Conservation (phyloP, 2,888 invertebrate genomes). For the Orgyia antiqua region DNA sequence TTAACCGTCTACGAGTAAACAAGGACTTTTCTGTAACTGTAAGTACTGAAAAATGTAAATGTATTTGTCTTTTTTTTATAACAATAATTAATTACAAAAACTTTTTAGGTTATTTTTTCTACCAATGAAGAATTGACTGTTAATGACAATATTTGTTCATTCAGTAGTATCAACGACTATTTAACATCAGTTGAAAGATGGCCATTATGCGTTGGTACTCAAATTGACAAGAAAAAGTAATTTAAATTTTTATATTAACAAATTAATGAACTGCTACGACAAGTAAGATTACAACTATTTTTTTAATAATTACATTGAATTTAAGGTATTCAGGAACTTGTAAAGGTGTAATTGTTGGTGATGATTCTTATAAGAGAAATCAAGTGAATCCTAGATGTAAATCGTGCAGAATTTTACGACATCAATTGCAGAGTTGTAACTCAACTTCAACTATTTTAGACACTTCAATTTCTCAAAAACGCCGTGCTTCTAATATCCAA, state of each 20-base stretch:
- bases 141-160: neutral
- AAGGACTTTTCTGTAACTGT: constrained; percentile 9
- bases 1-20: constrained; percentile 7
- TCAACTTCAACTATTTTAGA: neutral
- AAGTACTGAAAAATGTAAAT: too few species aligned
- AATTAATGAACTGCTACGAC: neutral
- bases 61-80: too few species aligned
- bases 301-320: constrained; percentile 1
- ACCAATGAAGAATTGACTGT: neutral
- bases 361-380: constrained; percentile 6
- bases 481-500: neutral
- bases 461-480: too few species aligned
- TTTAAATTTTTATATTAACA: neutral
- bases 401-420: constrained; percentile 2
- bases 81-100: neutral
- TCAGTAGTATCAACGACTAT: constrained; percentile 1
- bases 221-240: constrained; percentile 7
- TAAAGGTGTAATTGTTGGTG: constrained; percentile 7
- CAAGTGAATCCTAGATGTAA: constrained; percentile 7
- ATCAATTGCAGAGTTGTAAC: constrained; percentile 1
- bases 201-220: constrained; percentile 11
- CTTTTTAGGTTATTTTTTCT: constrained; percentile 8
- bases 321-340: constrained; percentile 6
- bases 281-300: neutral
- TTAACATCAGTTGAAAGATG: constrained; percentile 9